Evolutionary conservation across 2,797 vertebrate species (phyloP).

Genomic region (Arrhamphus sclerolepis): DNA sequence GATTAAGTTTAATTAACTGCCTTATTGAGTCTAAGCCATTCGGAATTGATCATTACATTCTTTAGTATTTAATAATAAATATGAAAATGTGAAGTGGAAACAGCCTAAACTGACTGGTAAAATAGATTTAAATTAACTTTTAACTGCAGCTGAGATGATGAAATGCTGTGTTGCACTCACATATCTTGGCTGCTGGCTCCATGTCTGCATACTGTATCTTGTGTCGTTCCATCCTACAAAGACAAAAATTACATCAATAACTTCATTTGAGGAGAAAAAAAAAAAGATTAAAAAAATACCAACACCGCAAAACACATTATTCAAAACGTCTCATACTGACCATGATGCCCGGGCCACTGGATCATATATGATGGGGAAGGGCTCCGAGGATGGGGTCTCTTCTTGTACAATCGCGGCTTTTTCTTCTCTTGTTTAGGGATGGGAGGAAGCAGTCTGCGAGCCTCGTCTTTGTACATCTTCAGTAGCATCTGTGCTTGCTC

Average conservation of each 20-base stretch:
- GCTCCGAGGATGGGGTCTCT: constrained; percentile 60
- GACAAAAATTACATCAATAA: constrained; percentile 7
- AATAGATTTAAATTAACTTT: no score
- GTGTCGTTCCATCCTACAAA: constrained; percentile 76
- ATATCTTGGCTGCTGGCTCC: constrained; percentile 82
- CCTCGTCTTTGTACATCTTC: constrained; percentile 85
- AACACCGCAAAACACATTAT: not conserved
- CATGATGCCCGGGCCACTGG: constrained; percentile 67
- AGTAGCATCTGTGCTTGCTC: constrained; percentile 84
- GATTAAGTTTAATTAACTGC: no score
- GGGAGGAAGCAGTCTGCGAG: constrained; percentile 84
- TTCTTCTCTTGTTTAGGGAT: constrained; percentile 78
- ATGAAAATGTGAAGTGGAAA: no score
- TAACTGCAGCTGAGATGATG: no score
- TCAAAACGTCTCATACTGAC: constrained; percentile 11
- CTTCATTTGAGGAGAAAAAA: not conserved
- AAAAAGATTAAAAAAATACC: no score
- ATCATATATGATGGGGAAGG: constrained; percentile 40
- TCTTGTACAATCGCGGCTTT: constrained; percentile 73
- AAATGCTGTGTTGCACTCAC: constrained; percentile 63
- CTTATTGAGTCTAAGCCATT: no score
- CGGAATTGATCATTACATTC: no score
- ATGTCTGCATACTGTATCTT: constrained; percentile 73
- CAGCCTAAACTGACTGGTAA: no score
- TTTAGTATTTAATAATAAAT: no score